Conservation (phyloP, 2,113 vertebrate genomes). For the Sylvietta virens region DNA sequence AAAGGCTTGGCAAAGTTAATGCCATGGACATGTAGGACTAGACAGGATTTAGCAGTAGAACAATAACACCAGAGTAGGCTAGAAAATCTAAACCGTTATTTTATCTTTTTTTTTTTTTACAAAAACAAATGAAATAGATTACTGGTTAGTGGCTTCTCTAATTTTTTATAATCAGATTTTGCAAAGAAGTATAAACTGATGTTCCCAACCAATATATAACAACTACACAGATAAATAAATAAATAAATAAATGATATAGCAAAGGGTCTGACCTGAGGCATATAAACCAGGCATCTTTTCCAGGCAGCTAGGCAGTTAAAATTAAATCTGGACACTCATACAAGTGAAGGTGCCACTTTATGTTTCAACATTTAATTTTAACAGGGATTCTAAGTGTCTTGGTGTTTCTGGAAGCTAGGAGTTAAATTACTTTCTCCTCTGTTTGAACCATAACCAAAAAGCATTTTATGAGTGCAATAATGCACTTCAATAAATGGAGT, state of each 20-base stretch:
- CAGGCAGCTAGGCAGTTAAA: background rate
- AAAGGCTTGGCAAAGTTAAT: background rate
- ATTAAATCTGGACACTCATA: background rate
- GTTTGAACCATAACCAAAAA: background rate
- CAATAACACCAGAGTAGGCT: background rate
- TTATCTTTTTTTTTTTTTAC: accelerated
- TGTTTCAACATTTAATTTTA: background rate
- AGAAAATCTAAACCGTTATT: background rate
- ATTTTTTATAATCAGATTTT: background rate
- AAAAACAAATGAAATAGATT: background rate
- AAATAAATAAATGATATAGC: no score
- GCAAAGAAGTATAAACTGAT: background rate
- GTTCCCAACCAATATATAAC: background rate
- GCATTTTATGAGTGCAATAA: slow-evolving; percentile 12
- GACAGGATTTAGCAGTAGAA: background rate
- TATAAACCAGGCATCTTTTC: background rate
- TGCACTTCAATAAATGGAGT: background rate
- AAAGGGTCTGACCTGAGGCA: background rate
- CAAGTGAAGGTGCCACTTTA: background rate
- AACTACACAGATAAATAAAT: background rate
- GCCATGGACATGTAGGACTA: background rate
- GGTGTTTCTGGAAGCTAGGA: background rate
- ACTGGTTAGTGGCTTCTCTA: background rate
- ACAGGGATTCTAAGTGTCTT: background rate
- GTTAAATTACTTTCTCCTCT: background rate